These are phyloP conservation scores for Nymphalis c-album DNA, from an alignment of 2,888 invertebrate genomes.

Conservation along the genomic window DNA sequence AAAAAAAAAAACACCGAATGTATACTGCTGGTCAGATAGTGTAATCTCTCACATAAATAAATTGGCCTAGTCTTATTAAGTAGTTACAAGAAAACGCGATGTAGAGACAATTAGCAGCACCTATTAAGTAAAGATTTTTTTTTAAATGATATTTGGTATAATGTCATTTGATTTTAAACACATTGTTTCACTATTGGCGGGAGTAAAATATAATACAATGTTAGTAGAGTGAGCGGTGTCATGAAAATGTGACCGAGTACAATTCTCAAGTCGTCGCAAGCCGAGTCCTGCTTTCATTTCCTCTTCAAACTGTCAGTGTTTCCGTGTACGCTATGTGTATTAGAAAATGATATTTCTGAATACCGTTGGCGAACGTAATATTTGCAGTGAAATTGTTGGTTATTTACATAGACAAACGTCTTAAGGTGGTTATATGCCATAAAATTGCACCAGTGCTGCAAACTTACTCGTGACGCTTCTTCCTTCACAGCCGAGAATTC, in stretches of 20 bases:
- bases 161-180: too few species aligned
- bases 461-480: too few species aligned
- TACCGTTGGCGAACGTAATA: neutral
- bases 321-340: constrained; percentile 34
- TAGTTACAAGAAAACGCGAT: neutral
- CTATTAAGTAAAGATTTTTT: too few species aligned
- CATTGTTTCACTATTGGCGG: neutral
- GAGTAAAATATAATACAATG: constrained; percentile 16
- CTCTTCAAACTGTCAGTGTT: constrained; percentile 37
- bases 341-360: neutral
- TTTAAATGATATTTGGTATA: too few species aligned
- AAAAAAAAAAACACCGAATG: too few species aligned
- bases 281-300: constrained; percentile 49
- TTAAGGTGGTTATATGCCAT: too few species aligned
- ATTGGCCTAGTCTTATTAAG: too few species aligned
- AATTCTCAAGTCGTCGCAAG: constrained; percentile 42
- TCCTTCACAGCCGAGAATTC: too few species aligned
- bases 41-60: too few species aligned
- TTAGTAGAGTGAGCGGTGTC: constrained; percentile 13
- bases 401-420: neutral
- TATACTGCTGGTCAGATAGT: too few species aligned
- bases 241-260: constrained; percentile 26
- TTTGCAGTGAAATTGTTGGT: neutral
- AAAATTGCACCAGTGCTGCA: too few species aligned
- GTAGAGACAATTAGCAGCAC: too few species aligned